A percentile compares a stretch with the other conserved stretches of the same genome.
Conservation (phyloP, 1,140 invertebrate genomes). For the Ceratina japonica region DNA sequence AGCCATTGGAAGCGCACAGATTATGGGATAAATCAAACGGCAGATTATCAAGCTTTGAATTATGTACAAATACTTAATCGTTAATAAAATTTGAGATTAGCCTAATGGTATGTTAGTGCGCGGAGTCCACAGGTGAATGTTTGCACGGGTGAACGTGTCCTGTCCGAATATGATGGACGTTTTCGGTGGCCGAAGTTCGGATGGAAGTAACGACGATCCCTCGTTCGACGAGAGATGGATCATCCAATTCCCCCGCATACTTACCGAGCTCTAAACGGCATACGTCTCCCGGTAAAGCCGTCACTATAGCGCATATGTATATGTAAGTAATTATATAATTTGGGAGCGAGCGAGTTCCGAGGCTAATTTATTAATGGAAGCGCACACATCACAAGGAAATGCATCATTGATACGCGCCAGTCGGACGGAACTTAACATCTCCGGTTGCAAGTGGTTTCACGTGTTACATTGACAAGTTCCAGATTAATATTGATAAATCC, state of each 20-base stretch:
- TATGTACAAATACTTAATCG: conserved; percentile 32
- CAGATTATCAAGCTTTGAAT: conserved; percentile 15
- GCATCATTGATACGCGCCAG: neutral
- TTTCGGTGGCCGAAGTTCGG: neutral
- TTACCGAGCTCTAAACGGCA: conserved; percentile 45
- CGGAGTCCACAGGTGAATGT: conserved; percentile 48
- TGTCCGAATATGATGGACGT: neutral
- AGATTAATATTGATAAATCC: conserved; percentile 44
- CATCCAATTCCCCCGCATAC: conserved; percentile 46
- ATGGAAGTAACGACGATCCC: conserved; percentile 46
- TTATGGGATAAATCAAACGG: conserved; percentile 2
- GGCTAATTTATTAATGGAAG: neutral
- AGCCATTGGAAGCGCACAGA: too few species aligned
- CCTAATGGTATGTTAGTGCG: conserved; percentile 23
- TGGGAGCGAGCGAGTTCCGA: neutral
- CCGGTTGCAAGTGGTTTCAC: conserved; percentile 26
- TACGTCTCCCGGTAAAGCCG: neutral
- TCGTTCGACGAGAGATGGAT: conserved; percentile 62
- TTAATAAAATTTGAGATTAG: conserved; percentile 52
- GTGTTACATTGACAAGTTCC: conserved; percentile 19
- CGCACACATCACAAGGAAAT: neutral
- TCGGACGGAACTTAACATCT: neutral
- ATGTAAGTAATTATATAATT: neutral
- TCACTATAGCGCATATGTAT: too few species aligned
- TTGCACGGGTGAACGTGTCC: neutral